Conservation (phyloP, 37 sponge, comb jelly and placozoan species). For the Tethya wilhelma region DNA sequence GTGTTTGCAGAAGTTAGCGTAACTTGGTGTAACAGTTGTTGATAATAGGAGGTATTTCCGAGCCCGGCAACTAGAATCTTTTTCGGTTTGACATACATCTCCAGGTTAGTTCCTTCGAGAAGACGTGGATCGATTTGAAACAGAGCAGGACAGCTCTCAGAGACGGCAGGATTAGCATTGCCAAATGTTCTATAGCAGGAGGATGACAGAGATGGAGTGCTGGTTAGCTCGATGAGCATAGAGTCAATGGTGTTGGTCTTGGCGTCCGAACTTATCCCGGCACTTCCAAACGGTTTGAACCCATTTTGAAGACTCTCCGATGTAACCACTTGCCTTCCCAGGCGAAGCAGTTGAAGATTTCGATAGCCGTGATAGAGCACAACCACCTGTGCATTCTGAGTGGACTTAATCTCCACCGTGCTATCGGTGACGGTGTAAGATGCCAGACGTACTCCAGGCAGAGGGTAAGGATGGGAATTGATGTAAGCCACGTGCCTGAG, state of each 20-base stretch:
- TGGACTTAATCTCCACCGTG: neutral
- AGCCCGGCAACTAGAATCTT: constrained; percentile 31
- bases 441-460: constrained; percentile 36
- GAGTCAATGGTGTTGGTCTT: constrained; percentile 34
- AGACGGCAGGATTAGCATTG: too few relatives aligned
- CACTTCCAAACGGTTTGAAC: constrained; percentile 15
- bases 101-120: constrained; percentile 4
- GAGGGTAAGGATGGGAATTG: constrained; percentile 56
- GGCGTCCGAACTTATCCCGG: constrained; percentile 31
- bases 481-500: constrained; percentile 40
- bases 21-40: constrained; percentile 19
- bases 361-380: constrained; percentile 44
- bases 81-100: constrained; percentile 9
- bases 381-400: neutral
- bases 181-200: constrained; percentile 15
- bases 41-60: constrained; percentile 13
- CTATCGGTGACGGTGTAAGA: constrained; percentile 33
- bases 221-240: constrained; percentile 27
- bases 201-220: neutral
- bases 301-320: neutral
- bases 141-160: constrained; percentile 8
- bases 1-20: neutral
- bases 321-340: constrained; percentile 3
- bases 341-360: constrained; percentile 21
- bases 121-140: constrained; percentile 5